phyloP scores from a whole-genome alignment of 2,797 vertebrate genomes.

The Gymnodraco acuticeps region DNA sequence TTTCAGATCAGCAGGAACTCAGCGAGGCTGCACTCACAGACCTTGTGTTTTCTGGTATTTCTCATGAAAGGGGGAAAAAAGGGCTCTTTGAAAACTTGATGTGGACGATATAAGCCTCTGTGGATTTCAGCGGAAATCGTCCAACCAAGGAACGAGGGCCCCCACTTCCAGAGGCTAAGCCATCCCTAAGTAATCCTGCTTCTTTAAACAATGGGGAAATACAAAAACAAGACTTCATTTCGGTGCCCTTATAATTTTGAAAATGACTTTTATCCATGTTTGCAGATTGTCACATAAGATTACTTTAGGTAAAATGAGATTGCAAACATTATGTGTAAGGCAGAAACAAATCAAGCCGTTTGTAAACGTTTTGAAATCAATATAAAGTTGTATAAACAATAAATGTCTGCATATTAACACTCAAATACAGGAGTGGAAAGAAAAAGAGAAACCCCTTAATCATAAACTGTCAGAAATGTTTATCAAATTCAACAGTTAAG shows the following conservation, averaged over 20 bases:
- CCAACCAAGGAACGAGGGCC: conserved; percentile 23
- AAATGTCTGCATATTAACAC: neutral
- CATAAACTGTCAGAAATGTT: neutral
- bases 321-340: neutral
- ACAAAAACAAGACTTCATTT: conserved; percentile 17
- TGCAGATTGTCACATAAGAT: neutral
- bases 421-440: neutral
- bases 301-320: neutral
- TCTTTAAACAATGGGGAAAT: conserved; percentile 22
- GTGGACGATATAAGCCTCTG: conserved; percentile 38
- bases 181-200: conserved; percentile 54
- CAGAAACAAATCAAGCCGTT: neutral
- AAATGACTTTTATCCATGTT: conserved; percentile 11
- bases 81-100: conserved; percentile 55
- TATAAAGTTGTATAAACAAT: neutral
- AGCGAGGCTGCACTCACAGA: conserved; percentile 54
- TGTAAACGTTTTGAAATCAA: neutral
- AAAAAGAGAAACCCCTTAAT: neutral
- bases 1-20: conserved; percentile 37
- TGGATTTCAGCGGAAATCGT: conserved; percentile 58
- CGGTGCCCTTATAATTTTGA: neutral
- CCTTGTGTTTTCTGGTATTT: conserved; percentile 67
- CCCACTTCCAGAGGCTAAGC: conserved; percentile 47
- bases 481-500: neutral
- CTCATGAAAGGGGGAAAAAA: conserved; percentile 39